Base-by-base conservation (phyloP, 1,140 invertebrate genomes). In the Zaprionus gabonicus region DNA sequence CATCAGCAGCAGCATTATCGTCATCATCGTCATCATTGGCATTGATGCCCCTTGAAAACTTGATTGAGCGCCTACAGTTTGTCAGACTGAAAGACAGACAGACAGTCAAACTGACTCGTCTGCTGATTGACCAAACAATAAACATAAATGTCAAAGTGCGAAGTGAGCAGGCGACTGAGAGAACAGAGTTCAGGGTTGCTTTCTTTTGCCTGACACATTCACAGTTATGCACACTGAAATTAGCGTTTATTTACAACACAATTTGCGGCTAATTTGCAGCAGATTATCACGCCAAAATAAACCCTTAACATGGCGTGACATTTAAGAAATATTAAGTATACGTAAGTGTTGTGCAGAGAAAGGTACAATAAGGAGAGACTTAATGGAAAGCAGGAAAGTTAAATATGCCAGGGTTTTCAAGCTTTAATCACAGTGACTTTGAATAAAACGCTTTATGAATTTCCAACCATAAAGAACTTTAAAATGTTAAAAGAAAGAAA, bases 41-140 rank as follows among this genome's bases (percentile, higher is more conserved):
- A 76, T 44, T 76, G 73, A 77, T 80, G 80, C 56, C 77, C 53
- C 70, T 79, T 83, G 53, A 67, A 80, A 67, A 62, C 66, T 83
- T 75, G 77, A 88, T 88, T 82, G 83, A 72, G 74, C 71, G 68
- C 44, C 60, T 17, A 56, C 57, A 70, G 58, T 63, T 70, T 23
- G 55, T 25, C 62, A 55, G 53, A 23, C 23, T 2, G 23, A 23
- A 23, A 23, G 23, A 36, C 51, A 28, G 56, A 55, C 25, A 25
- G 44, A 44, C 56, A 38, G 44, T 10, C 46, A 17, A 15, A 17
- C 41, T 46, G 20, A 23, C 4, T 17, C 20, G 12, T 51, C 20
- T 55, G 38, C 27, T 62, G 72, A 75, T 76, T 64, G 73, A 66
- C 67, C 72, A 51, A 58, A 64, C 71, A 71, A 75, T 64, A 73